Conservation (phyloP, 1,140 invertebrate genomes). For the Dysdera silvatica region DNA sequence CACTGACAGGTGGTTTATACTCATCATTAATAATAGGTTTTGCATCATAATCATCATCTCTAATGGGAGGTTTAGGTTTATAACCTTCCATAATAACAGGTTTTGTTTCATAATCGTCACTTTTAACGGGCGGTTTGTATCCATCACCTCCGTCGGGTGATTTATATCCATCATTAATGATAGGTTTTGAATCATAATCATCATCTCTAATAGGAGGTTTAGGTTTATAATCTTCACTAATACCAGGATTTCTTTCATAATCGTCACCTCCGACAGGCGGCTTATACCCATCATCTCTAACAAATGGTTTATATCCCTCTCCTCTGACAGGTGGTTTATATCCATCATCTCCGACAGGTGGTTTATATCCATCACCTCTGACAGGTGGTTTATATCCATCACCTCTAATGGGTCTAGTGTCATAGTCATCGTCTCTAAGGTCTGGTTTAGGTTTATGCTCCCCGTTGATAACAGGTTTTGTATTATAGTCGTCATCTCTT, state of each 20-base stretch:
- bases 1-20: background rate
- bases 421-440: too few relatives aligned
- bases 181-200: background rate
- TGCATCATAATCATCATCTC: background rate
- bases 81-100: background rate
- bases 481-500: conserved; percentile 1
- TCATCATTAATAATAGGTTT: background rate
- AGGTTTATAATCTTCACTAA: background rate
- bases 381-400: too few relatives aligned
- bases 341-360: too few relatives aligned
- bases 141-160: background rate
- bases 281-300: too few relatives aligned
- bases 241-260: too few relatives aligned
- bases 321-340: too few relatives aligned
- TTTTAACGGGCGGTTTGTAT: background rate
- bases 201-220: background rate
- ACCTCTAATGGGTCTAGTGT: too few relatives aligned
- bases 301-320: too few relatives aligned
- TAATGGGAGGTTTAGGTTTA: background rate
- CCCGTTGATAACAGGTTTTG: too few relatives aligned
- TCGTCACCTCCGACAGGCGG: background rate
- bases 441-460: too few relatives aligned
- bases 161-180: background rate
- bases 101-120: background rate
- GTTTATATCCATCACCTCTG: too few relatives aligned